phyloP scores from a whole-genome alignment of 2,888 invertebrate species.

The Orthonevra nobilis region DNA sequence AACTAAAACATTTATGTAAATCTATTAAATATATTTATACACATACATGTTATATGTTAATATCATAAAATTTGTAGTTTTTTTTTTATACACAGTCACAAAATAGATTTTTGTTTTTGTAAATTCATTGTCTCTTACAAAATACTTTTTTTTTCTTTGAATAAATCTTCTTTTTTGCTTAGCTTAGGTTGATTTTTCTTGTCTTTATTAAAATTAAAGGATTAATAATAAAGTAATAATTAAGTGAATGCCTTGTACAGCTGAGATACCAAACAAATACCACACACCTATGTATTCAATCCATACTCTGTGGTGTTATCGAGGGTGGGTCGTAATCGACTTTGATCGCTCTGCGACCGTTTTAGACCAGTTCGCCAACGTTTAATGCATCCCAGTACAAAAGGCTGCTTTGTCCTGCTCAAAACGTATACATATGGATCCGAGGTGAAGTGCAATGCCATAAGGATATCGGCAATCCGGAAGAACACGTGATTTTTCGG shows the following conservation, averaged over 20 bases:
- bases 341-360: constrained; percentile 78
- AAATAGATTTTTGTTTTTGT: constrained; percentile 47
- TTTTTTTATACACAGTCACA: constrained; percentile 60
- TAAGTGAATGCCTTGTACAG: constrained; percentile 51
- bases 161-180: not conserved
- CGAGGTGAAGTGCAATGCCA: constrained; percentile 90
- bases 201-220: constrained; percentile 31
- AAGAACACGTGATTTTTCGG: constrained; percentile 78
- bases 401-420: constrained; percentile 82
- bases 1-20: too few relatives aligned
- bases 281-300: constrained; percentile 71
- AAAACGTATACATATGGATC: constrained; percentile 92
- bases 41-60: constrained; percentile 33
- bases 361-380: constrained; percentile 77
- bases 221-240: constrained; percentile 36
- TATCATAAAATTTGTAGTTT: constrained; percentile 62
- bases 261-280: constrained; percentile 55
- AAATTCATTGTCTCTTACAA: constrained; percentile 38
- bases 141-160: constrained; percentile 31
- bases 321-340: constrained; percentile 77
- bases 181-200: constrained; percentile 25
- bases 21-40: not conserved
- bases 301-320: constrained; percentile 78
- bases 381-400: constrained; percentile 76
- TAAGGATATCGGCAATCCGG: constrained; percentile 85